A percentile compares a stretch with the other conserved stretches of the same genome.
Conservation (phyloP, 1,140 invertebrate species). For the Solen grandis region DNA sequence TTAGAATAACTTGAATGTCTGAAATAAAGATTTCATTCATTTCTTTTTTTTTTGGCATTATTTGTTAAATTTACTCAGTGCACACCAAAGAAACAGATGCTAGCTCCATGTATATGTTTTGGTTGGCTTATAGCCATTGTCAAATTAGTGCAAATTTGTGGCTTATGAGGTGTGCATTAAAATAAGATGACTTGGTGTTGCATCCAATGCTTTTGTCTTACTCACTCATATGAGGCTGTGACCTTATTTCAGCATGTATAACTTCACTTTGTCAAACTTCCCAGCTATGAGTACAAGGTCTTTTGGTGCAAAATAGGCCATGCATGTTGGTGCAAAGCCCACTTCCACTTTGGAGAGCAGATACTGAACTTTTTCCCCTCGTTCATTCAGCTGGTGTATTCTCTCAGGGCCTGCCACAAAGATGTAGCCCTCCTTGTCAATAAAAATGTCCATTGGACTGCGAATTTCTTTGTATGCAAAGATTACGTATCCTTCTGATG, state of each 20-base stretch:
- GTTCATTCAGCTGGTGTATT: constrained; percentile 39
- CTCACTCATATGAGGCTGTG: no score
- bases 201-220: no score
- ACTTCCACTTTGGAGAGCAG: constrained; percentile 40
- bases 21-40: no score
- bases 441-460: constrained; percentile 27
- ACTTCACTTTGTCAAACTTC: constrained; percentile 33
- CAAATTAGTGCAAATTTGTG: no score
- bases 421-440: constrained; percentile 41
- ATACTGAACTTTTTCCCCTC: constrained; percentile 42
- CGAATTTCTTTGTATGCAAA: constrained; percentile 43
- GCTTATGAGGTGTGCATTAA: no score
- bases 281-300: constrained; percentile 25
- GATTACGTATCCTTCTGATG: constrained; percentile 47
- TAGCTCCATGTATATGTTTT: no score
- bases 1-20: no score
- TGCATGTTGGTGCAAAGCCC: constrained; percentile 18
- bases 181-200: no score
- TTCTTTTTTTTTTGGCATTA: no score
- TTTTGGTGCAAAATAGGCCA: constrained; percentile 24
- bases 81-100: no score
- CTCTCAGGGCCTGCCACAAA: constrained; percentile 30
- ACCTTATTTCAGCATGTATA: constrained; percentile 13
- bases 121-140: no score
- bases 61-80: no score